Evolutionary conservation across 2,888 invertebrate genomes (phyloP).

Genomic region (Rutpela maculata): DNA sequence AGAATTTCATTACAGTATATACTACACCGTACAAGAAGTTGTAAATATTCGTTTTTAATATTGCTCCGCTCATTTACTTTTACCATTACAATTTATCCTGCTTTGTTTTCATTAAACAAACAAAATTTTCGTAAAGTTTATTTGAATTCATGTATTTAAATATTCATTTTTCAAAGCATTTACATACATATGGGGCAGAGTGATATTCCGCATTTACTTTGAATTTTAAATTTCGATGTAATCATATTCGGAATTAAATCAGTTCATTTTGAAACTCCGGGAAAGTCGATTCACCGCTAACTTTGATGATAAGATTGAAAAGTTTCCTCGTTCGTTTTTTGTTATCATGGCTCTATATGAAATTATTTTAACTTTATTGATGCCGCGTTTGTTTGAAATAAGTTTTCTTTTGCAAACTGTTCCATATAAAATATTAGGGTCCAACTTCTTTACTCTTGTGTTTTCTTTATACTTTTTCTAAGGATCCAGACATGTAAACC

Average conservation of each 20-base stretch:
- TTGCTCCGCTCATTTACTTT: slow-evolving; percentile 32
- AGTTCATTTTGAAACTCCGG: slow-evolving; percentile 71
- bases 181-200: slow-evolving; percentile 74
- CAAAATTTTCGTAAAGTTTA: slow-evolving; percentile 73
- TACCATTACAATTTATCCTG: slow-evolving; percentile 67
- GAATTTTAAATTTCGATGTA: slow-evolving; percentile 74
- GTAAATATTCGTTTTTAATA: neutral
- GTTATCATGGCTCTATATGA: slow-evolving; percentile 41
- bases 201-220: slow-evolving; percentile 74
- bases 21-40: neutral
- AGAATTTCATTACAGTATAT: neutral
- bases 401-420: slow-evolving; percentile 40
- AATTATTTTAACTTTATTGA: slow-evolving; percentile 47
- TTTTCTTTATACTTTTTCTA: slow-evolving; percentile 12
- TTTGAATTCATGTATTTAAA: slow-evolving; percentile 73
- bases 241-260: slow-evolving; percentile 75
- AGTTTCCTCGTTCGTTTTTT: slow-evolving; percentile 63
- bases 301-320: slow-evolving; percentile 72
- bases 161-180: slow-evolving; percentile 74
- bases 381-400: slow-evolving; percentile 36
- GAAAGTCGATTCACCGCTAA: slow-evolving; percentile 68
- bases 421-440: slow-evolving; percentile 24
- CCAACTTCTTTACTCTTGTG: slow-evolving; percentile 4
- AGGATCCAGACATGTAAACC: neutral
- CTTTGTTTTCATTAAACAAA: slow-evolving; percentile 70